Conservation (phyloP, 2,113 vertebrate species). For the Mionectes macconnelli region DNA sequence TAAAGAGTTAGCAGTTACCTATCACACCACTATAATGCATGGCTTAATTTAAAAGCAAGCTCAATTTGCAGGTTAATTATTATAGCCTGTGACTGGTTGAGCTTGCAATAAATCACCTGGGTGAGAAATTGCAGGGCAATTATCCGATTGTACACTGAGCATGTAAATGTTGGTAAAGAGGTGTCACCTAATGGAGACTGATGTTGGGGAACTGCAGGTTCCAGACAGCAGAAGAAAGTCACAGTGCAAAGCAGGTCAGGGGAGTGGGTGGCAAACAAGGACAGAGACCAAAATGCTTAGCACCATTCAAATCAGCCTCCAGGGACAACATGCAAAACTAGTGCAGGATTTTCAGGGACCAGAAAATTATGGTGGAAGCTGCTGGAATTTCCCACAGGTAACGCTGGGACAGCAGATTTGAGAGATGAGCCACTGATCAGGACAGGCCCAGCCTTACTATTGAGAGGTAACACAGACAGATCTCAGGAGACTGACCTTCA, state of each 20-base stretch:
- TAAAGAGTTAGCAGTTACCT: neutral
- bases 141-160: neutral
- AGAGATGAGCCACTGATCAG: neutral
- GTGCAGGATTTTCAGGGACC: neutral
- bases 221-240: neutral
- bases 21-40: neutral
- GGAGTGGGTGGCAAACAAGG: neutral
- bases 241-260: neutral
- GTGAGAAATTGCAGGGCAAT: constrained; percentile 19
- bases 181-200: constrained; percentile 21
- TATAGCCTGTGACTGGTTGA: neutral
- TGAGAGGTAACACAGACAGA: fast-evolving
- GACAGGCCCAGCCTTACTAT: neutral
- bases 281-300: neutral
- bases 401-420: neutral
- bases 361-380: neutral
- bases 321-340: neutral
- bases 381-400: neutral
- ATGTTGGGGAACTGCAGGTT: neutral
- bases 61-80: constrained; percentile 52
- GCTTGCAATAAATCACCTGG: constrained; percentile 17
- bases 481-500: neutral
- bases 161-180: neutral
- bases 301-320: neutral
- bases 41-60: constrained; percentile 27